Base-by-base conservation (phyloP, 2,797 vertebrate genomes). In the Uromys caudimaculatus region DNA sequence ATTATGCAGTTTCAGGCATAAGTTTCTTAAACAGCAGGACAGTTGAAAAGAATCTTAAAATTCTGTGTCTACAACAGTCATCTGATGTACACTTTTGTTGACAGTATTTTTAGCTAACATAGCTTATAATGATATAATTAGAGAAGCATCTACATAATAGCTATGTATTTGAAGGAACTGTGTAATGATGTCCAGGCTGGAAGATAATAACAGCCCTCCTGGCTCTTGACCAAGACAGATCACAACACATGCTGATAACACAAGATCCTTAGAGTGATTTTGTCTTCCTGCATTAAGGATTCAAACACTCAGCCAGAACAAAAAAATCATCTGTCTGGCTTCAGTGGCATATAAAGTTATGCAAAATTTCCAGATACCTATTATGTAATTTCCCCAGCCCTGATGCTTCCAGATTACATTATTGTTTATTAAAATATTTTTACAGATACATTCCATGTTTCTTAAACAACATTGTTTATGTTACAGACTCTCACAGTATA, bases 41-140 rank as follows among this genome's bases (percentile, higher is more conserved):
- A 50, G 24, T 52, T 84, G 79, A 50, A 90, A 87, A 89, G 50
- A 64, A 41, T 81, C 50, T 79, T 94, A 78, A 90, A 88, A 85
- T 73, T 54, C n/a, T 41, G 24, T 47, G n/a, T 60, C 60, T 89
- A 24, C 32, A 47, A 10, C 58, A 78, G 60, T 64, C 35, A 69
- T 93, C 56, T 24, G 86, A 79, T 60, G 29, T 86, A 58, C 27
- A 41, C 50, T 94, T 95, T 62, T 38, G 10, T 52, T 85, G 84
- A 71, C 82, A 85, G 52, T 75, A 90, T 88, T 89, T 91, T 96
- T 93, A 85, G 58, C 14, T 35, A 62, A 24, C 41, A 19, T 71
- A 77, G 27, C 9, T 95, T 78, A 54, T 69, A 93, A 75, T 62
- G 79, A 27, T 83, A 52, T 93, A 76, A 64, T 93, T 93, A 94